phyloP scores from a whole-genome alignment of 2,797 vertebrate species.

The Acrocephalus scirpaceus region DNA sequence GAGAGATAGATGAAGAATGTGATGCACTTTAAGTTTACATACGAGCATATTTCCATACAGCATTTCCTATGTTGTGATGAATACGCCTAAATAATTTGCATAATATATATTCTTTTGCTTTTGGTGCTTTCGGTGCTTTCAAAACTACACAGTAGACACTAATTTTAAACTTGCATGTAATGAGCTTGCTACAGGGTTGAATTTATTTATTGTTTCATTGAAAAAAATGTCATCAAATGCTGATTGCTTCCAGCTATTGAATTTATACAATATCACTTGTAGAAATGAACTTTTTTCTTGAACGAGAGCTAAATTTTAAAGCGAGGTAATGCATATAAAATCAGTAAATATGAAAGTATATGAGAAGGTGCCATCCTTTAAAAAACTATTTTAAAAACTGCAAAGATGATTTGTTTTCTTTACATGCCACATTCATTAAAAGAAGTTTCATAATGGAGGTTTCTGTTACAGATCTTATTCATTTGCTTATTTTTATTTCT shows the following conservation, averaged over 20 bases:
- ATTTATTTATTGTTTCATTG: conserved; percentile 1
- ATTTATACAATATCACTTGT: neutral
- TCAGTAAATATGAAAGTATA: neutral
- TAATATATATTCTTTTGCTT: conserved; percentile 30
- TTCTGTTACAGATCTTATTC: neutral
- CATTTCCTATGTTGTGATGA: conserved; percentile 13
- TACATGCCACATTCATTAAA: neutral
- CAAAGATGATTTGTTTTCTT: neutral
- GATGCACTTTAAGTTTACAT: neutral
- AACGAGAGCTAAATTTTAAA: conserved; percentile 31
- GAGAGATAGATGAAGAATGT: neutral
- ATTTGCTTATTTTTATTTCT: conserved; percentile 36
- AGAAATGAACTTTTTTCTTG: neutral
- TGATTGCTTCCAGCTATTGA: conserved; percentile 14
- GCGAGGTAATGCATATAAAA: neutral
- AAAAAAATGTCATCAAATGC: neutral
- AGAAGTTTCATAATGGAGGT: neutral
- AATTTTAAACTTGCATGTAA: neutral
- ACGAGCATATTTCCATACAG: neutral
- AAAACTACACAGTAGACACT: neutral
- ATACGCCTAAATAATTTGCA: conserved; percentile 19
- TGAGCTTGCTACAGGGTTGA: neutral
- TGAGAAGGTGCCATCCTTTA: neutral
- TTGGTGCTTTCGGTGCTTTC: neutral
- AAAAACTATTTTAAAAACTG: neutral